Conservation (phyloP, 2,797 vertebrate genomes). For the Enteromius viviparus region DNA sequence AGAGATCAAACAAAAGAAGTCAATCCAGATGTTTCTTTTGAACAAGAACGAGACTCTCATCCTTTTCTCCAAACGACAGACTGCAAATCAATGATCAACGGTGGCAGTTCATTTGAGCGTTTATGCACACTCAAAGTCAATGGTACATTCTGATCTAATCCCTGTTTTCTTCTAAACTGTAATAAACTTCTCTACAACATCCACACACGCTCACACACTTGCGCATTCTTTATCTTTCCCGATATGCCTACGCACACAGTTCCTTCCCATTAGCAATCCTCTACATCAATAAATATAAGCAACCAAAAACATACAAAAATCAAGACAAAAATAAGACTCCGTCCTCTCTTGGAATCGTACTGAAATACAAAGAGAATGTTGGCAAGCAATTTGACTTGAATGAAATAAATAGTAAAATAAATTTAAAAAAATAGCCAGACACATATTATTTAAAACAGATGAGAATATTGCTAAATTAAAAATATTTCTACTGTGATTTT, state of each 20-base stretch:
- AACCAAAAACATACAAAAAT: constrained; percentile 68
- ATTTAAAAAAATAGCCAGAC: neutral
- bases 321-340: constrained; percentile 60
- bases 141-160: constrained; percentile 76
- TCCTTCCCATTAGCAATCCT: constrained; percentile 43
- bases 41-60: constrained; percentile 50
- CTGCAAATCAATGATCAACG: constrained; percentile 55
- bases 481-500: constrained; percentile 64
- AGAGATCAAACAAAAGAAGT: constrained; percentile 40
- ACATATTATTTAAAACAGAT: constrained; percentile 74
- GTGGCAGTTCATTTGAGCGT: constrained; percentile 63
- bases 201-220: constrained; percentile 26
- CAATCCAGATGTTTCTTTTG: constrained; percentile 25
- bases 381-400: constrained; percentile 12
- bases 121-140: constrained; percentile 65
- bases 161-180: constrained; percentile 59
- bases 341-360: constrained; percentile 55
- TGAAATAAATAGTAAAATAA: constrained; percentile 23
- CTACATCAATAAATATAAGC: constrained; percentile 76
- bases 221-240: constrained; percentile 36
- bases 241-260: constrained; percentile 25
- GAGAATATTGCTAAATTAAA: constrained; percentile 82
- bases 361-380: constrained; percentile 41
- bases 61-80: constrained; percentile 48
- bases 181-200: constrained; percentile 40